Conservation (phyloP, 1,140 invertebrate species). For the Steinernema khuongi region DNA sequence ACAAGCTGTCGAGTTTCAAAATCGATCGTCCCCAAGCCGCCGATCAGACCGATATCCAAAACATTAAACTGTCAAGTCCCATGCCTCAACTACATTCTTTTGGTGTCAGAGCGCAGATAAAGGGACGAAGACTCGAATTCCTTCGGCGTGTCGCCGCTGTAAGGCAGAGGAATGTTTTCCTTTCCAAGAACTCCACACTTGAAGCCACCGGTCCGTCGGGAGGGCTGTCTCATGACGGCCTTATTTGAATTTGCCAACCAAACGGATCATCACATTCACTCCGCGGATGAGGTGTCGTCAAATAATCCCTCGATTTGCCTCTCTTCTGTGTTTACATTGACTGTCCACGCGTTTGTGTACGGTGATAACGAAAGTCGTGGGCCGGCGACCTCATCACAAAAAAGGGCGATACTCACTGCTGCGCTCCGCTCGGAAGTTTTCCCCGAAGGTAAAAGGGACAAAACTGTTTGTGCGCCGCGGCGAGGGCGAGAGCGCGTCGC, state of each 20-base stretch:
- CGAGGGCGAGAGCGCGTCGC: conserved; percentile 1
- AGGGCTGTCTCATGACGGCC: too few relatives aligned
- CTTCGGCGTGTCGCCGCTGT: too few relatives aligned
- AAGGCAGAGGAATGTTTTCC: too few relatives aligned
- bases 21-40: background rate
- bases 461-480: background rate
- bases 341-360: background rate
- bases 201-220: too few relatives aligned
- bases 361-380: background rate
- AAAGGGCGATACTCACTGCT: background rate
- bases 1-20: background rate
- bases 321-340: conserved; percentile 10
- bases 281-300: background rate
- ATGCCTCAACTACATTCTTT: conserved; percentile 15
- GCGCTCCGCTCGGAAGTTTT: background rate
- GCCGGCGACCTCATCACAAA: background rate
- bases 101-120: background rate
- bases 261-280: background rate
- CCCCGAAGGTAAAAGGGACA: conserved; percentile 4
- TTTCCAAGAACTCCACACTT: background rate
- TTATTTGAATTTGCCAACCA: background rate
- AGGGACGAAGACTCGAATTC: too few relatives aligned
- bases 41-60: conserved; percentile 11
- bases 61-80: conserved; percentile 13
- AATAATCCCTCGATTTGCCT: conserved; percentile 6